Conservation (phyloP, 2,113 vertebrate genomes). For the Taxidea taxus region DNA sequence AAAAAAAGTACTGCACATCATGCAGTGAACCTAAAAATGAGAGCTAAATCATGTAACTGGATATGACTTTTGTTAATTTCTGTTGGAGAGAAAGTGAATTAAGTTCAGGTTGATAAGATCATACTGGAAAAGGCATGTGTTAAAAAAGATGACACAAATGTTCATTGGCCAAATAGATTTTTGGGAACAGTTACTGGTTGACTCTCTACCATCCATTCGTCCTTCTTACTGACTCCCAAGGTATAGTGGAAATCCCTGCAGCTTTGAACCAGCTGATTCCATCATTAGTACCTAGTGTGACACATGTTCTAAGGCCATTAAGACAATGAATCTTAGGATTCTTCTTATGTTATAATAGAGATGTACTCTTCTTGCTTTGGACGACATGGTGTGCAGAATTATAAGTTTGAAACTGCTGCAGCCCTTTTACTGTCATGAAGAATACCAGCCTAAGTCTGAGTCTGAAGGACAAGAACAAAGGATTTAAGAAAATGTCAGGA, state of each 20-base stretch:
- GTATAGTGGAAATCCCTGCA: background rate
- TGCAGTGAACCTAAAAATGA: background rate
- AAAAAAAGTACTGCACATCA: background rate
- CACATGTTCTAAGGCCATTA: background rate
- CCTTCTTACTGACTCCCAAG: background rate
- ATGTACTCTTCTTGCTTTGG: background rate
- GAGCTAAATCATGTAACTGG: background rate
- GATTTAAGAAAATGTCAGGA: background rate
- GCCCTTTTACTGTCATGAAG: background rate
- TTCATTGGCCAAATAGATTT: background rate
- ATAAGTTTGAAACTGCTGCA: background rate
- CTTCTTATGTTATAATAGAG: background rate
- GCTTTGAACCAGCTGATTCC: background rate
- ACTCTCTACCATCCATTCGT: background rate
- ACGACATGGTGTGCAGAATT: background rate
- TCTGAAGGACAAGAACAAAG: background rate
- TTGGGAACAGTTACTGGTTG: background rate
- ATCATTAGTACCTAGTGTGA: background rate
- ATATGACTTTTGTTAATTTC: background rate
- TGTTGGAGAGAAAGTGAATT: background rate
- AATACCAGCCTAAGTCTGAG: background rate
- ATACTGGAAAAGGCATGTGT: background rate
- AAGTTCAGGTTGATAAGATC: background rate
- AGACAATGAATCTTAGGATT: background rate
- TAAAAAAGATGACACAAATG: background rate